Percentiles rank a stretch among this genome's conserved stretches.
Conservation (phyloP, 2,797 vertebrate species). For the Acanthiza pusilla region DNA sequence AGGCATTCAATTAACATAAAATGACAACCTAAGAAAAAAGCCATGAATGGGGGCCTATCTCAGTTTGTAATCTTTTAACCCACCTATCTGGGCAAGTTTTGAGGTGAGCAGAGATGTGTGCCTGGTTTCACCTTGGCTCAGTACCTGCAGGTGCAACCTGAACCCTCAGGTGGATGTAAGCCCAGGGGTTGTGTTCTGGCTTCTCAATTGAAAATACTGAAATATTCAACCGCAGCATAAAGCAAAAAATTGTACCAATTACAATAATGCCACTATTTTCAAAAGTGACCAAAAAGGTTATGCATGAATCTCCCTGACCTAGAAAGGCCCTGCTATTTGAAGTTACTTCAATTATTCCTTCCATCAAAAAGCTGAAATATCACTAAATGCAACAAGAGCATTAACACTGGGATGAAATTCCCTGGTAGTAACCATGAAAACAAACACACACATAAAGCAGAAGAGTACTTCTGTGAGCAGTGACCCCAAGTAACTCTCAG, state of each 20-base stretch:
- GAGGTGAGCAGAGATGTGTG: background rate
- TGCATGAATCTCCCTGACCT: background rate
- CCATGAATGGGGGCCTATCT: conserved; percentile 13
- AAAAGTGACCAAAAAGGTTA: background rate
- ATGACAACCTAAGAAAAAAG: conserved; percentile 73
- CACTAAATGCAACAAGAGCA: background rate
- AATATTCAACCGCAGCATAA: background rate
- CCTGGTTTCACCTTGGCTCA: background rate
- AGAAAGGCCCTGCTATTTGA: background rate
- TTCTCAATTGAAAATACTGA: background rate
- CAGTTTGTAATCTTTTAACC: conserved; percentile 46
- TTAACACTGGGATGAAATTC: background rate
- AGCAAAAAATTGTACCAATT: background rate
- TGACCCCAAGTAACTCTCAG: background rate
- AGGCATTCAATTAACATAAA: conserved; percentile 80
- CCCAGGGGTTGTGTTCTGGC: background rate
- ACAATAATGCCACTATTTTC: background rate
- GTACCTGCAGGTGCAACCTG: background rate
- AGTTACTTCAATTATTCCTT: background rate
- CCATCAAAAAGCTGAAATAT: background rate
- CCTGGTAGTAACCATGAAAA: background rate
- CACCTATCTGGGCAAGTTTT: background rate
- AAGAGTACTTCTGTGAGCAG: background rate
- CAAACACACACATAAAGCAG: background rate
- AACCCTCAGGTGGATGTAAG: background rate